Evolutionary conservation across 2,797 vertebrate species (phyloP), one percentile per base, ranked within the genome.

Genomic region (Enteromius trimaculatus): DNA sequence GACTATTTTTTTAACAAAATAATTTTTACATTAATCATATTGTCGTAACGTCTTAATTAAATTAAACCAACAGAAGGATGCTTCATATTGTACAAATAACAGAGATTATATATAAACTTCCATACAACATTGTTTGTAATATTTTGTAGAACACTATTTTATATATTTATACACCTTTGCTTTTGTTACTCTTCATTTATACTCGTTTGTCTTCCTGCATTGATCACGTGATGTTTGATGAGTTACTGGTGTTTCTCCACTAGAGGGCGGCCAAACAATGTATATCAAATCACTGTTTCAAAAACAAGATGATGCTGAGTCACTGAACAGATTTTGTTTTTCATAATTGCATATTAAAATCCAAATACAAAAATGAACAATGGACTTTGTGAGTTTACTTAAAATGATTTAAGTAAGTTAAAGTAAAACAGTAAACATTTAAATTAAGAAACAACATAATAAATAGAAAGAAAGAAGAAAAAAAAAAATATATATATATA

Each of bases 191-290:
- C 4, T 42, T 37, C 11, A 0, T 13, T 49, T 19, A 8, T 60
- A 19, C 3, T 44, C 14, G 14, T 53, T 53, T 39, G n/a, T 42
- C 8, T 62, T 37, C 21, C 13, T 58, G 10, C 9, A 53, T 74
- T 53, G 10, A 9, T 7, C 21, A 26, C 13, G 72, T 58, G 29
- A 65, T 13, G 26, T 34, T 34, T 74, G 29, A 37, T 29, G 21
- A 80, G 58, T n/a, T 55, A 4, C 26, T 29, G 13, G 6, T 51
- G 19, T 34, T 37, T 70, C 49, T 58, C 62, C 81, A 82, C 62
- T 58, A 82, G 81, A 68, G 72, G 49, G 72, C 60, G 53, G 31
- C 23, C 49, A 55, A 44, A 82, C 47, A 16, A 6, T 14, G 44
- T 26, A 14, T 42, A 55, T 68, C 8, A 23, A 68, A 31, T 26